Conservation (phyloP, 2,797 vertebrate species). For the Aselliscus stoliczkanus region DNA sequence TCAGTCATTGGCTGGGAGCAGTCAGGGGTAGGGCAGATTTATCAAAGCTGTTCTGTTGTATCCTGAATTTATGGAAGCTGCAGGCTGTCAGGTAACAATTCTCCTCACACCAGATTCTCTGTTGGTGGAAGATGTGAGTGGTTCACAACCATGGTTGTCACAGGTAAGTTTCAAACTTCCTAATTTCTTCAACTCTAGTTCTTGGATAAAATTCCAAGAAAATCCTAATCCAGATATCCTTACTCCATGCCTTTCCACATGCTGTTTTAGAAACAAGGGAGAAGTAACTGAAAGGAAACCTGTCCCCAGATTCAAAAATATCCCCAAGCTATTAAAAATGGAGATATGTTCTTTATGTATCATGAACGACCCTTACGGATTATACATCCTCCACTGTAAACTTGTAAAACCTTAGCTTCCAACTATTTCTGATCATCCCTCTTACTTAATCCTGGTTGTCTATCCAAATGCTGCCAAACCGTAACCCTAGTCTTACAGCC, state of each 20-base stretch:
- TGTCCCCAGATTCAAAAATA: background rate
- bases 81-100: background rate
- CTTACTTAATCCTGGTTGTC: background rate
- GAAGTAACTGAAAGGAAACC: background rate
- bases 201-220: background rate
- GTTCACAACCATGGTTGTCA: background rate
- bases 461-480: background rate
- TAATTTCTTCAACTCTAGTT: background rate
- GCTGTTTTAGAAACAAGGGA: background rate
- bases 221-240: background rate
- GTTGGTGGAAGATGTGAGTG: background rate
- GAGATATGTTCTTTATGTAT: background rate
- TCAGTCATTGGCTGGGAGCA: background rate
- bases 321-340: background rate
- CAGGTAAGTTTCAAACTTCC: background rate
- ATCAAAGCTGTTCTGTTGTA: background rate
- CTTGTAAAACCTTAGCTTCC: background rate
- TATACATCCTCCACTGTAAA: background rate
- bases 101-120: background rate
- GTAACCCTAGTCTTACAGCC: background rate
- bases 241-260: background rate
- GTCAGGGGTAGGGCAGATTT: fast-evolving
- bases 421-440: background rate
- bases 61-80: background rate
- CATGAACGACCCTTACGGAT: background rate